Base-by-base conservation (phyloP, 2,888 invertebrate genomes). In the Campaea margaritaria region DNA sequence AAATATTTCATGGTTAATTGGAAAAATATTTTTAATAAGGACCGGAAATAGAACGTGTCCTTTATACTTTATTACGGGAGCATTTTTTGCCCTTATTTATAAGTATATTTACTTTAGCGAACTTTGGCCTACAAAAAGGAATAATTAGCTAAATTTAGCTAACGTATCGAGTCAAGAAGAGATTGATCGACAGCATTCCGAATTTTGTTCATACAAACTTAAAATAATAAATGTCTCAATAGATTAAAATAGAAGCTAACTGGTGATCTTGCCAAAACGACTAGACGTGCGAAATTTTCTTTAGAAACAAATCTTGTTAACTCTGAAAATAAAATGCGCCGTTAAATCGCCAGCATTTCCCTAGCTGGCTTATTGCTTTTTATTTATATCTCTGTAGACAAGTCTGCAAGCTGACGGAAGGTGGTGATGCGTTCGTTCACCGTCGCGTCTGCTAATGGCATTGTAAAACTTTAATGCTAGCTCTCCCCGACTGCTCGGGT, bases 401-500 rank as follows among this genome's bases (percentile, higher is more conserved):
- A 57, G 47, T 43, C 16, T 1, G 39, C 39, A 21, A 34, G 21
- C 44, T 42, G 15, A 47, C 50, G 15, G 57, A 46, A 61, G 55
- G 59, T 51, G 46, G 52, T 62, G 63, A 61, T 42, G 53, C 73
- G 81, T 76, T 73, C 79, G 64, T 82, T 81, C 81, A 78, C 78
- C 75, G 82, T 70, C 79, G 73, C 71, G 72, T 59, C 73, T 63
- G 62, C 73, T 81, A 85, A 85, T 83, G 77, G 78, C 74, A 70
- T 72, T 78, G 76, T 83, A 77, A 83, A 82, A 83, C 72, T 81
- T 85, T 82, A 81, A 84, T 79, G 79, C 62, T 21, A 21, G 68
- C 44, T 62, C 44, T 45, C 52, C 45, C 38, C 47, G 42, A 21
- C 47, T 36, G 27, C 28, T 28, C 43, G 59, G 65, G 61, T 63